phyloP scores from a whole-genome alignment of 2,888 invertebrate genomes.

The Latrodectus elegans region DNA sequence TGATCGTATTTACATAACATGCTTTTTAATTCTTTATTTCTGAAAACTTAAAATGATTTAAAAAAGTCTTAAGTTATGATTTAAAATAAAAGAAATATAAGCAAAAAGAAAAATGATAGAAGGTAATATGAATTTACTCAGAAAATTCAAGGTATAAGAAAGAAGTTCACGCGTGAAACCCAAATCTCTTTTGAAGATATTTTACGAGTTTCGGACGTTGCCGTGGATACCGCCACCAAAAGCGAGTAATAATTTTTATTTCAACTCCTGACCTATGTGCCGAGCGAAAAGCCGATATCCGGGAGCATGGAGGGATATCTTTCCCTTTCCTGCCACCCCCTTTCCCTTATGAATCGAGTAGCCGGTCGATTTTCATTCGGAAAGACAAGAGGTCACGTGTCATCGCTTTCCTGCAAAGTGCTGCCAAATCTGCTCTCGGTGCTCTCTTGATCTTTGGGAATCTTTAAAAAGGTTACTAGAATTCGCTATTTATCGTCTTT shows the following conservation, averaged over 20 bases:
- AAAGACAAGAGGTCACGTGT: conserved; percentile 61
- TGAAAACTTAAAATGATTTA: too few relatives aligned
- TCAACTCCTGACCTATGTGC: conserved; percentile 12
- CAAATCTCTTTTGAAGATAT: too few relatives aligned
- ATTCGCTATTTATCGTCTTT: background rate
- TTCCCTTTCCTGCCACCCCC: background rate
- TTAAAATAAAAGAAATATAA: too few relatives aligned
- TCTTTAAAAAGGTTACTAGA: background rate
- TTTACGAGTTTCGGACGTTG: background rate
- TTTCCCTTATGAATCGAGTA: background rate
- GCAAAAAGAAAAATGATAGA: too few relatives aligned
- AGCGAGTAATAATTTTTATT: background rate
- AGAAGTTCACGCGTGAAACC: too few relatives aligned
- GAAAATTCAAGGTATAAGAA: too few relatives aligned
- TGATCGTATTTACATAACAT: too few relatives aligned
- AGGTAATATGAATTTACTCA: too few relatives aligned
- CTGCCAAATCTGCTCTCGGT: conserved; percentile 7
- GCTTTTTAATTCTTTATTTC: too few relatives aligned
- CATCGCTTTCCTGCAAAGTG: conserved; percentile 35
- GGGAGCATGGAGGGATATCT: background rate
- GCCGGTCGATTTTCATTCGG: conserved; percentile 24
- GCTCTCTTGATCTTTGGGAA: conserved; percentile 24
- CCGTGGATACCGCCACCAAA: background rate
- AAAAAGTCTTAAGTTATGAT: too few relatives aligned
- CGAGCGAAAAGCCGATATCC: conserved; percentile 9